Evolutionary conservation across 2,888 invertebrate species (phyloP).

Genomic region (Eupithecia tripunctaria): DNA sequence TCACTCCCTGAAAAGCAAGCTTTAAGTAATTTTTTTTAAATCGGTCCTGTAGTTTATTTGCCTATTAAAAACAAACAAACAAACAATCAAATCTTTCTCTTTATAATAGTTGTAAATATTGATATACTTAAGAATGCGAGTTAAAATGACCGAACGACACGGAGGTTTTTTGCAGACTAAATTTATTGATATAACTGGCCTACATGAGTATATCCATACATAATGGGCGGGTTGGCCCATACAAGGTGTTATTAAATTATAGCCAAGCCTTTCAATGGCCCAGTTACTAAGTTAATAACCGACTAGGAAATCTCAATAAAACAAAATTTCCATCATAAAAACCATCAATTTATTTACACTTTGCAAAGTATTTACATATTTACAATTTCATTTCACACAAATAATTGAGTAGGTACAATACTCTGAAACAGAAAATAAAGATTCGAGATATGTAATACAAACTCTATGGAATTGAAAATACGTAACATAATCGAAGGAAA

Average conservation of each 20-base stretch:
- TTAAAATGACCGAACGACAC: no score
- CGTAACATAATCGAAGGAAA: conserved; percentile 21
- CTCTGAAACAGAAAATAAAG: conserved; percentile 37
- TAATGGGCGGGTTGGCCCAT: no score
- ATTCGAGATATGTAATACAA: conserved; percentile 26
- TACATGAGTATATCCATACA: no score
- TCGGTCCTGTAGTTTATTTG: no score
- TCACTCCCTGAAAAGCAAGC: no score
- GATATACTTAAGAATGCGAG: no score
- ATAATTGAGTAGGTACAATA: conserved; percentile 70
- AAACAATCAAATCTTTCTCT: no score
- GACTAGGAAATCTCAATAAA: conserved; percentile 54
- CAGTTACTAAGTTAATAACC: background rate
- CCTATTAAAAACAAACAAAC: no score
- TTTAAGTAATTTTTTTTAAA: no score
- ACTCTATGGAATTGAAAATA: conserved; percentile 15
- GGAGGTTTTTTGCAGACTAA: no score
- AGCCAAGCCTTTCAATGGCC: background rate
- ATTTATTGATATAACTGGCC: no score
- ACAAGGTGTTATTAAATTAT: background rate
- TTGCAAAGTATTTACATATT: conserved; percentile 73
- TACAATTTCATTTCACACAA: conserved; percentile 65
- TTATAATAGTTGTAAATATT: no score
- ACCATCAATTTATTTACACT: conserved; percentile 82
- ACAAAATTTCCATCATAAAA: conserved; percentile 76